Percentiles rank a stretch among this genome's conserved stretches.
These are phyloP conservation scores for Volucella bombylans DNA, from an alignment of 2,888 invertebrate genomes.

Conservation along the genomic window DNA sequence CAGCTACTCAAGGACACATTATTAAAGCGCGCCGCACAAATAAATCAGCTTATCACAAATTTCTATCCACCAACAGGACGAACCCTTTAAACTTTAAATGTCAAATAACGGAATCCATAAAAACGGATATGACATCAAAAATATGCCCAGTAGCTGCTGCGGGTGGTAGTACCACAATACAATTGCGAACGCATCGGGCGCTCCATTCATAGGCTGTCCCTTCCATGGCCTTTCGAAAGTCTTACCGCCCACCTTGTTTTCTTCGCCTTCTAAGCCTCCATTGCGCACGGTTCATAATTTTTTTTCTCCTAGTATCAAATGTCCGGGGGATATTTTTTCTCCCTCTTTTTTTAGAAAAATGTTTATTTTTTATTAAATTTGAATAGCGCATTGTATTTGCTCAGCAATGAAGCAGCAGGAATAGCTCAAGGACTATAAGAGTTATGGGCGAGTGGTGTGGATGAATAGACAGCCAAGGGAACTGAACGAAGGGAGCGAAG, in stretches of 20 bases:
- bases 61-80: conserved; percentile 27
- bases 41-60: conserved; percentile 55
- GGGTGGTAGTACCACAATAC: conserved; percentile 10
- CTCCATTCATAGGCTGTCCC: conserved; percentile 14
- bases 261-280: not conserved
- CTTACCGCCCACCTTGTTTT: not conserved
- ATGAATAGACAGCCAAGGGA: not conserved
- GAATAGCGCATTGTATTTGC: conserved; percentile 60
- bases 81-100: conserved; percentile 46
- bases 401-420: conserved; percentile 13
- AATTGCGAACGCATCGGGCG: conserved; percentile 24
- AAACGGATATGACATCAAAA: conserved; percentile 55
- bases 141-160: conserved; percentile 37
- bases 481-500: too few species aligned
- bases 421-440: not conserved
- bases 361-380: conserved; percentile 66
- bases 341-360: conserved; percentile 23
- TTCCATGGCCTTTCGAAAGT: not conserved
- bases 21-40: conserved; percentile 22
- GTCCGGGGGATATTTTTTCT: conserved; percentile 34
- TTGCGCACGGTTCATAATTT: not conserved
- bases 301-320: conserved; percentile 20
- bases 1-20: conserved; percentile 30
- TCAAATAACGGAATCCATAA: conserved; percentile 49
- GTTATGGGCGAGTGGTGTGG: not conserved